Evolutionary conservation across 2,888 invertebrate genomes (phyloP).

Genomic region (Morpho achilles): DNA sequence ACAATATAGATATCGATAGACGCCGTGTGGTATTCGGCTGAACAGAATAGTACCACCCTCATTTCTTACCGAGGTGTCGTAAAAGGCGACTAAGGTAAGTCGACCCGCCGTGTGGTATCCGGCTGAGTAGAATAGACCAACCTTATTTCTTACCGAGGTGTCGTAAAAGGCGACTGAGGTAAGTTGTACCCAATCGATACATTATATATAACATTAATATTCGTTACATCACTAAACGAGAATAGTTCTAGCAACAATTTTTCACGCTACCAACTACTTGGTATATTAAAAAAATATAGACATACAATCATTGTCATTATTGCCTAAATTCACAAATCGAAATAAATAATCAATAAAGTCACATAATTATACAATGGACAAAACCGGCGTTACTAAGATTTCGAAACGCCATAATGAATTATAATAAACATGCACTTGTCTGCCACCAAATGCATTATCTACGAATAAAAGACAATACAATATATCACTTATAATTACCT

Average conservation of each 20-base stretch:
- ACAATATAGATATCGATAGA: too few species aligned
- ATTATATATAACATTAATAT: background rate
- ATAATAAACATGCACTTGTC: constrained; percentile 2
- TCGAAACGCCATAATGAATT: background rate
- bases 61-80: too few species aligned
- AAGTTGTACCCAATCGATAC: too few species aligned
- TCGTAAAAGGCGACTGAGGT: too few species aligned
- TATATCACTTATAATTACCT: constrained; percentile 16
- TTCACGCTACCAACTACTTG: constrained; percentile 26
- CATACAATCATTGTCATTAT: constrained; percentile 21
- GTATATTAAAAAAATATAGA: constrained; percentile 29
- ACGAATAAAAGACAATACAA: background rate
- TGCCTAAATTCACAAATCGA: constrained; percentile 20
- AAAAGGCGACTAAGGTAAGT: too few species aligned
- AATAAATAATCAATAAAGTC: constrained; percentile 22
- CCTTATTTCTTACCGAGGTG: too few species aligned
- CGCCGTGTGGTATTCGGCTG: too few species aligned
- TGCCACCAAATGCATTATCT: constrained; percentile 3
- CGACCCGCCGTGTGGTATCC: too few species aligned
- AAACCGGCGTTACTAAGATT: constrained; percentile 11
- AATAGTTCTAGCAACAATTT: background rate
- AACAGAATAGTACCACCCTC: too few species aligned
- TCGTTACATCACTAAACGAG: too few species aligned
- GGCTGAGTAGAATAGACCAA: too few species aligned
- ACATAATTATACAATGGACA: constrained; percentile 13